Conservation (phyloP, 2,797 vertebrate species). For the Pterois miles region DNA sequence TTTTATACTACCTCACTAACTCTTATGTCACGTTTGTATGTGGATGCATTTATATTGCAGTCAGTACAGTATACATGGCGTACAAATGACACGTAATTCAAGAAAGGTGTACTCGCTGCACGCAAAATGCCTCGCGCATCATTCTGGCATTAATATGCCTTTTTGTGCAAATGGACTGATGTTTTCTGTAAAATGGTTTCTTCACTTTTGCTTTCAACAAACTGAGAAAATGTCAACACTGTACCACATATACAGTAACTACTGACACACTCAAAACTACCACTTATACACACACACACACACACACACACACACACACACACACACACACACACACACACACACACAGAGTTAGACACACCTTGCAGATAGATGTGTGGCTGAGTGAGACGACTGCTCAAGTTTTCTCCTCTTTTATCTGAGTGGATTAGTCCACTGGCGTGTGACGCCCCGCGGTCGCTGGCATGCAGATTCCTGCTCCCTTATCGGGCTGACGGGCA, state of each 20-base stretch:
- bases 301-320: neutral
- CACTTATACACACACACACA: neutral
- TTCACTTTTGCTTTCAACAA: neutral
- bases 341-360: too few relatives aligned
- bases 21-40: too few relatives aligned
- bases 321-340: neutral
- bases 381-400: accelerated
- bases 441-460: conserved; percentile 1
- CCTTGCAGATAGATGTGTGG: neutral
- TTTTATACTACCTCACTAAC: too few relatives aligned
- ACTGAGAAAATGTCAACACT: neutral
- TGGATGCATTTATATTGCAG: too few relatives aligned
- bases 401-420: neutral
- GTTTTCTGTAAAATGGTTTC: neutral
- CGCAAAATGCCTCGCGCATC: too few relatives aligned
- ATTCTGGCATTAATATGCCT: too few relatives aligned
- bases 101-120: too few relatives aligned
- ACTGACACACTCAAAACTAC: neutral
- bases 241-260: too few relatives aligned
- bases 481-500: conserved; percentile 4
- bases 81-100: too few relatives aligned
- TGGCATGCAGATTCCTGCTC: conserved; percentile 2
- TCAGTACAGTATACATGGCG: too few relatives aligned
- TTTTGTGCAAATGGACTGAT: too few relatives aligned
- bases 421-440: conserved; percentile 12